A percentile compares a stretch with the other conserved stretches of the same genome.
Evolutionary conservation across 2,113 vertebrate species (phyloP).

Genomic region (Petaurus breviceps): DNA sequence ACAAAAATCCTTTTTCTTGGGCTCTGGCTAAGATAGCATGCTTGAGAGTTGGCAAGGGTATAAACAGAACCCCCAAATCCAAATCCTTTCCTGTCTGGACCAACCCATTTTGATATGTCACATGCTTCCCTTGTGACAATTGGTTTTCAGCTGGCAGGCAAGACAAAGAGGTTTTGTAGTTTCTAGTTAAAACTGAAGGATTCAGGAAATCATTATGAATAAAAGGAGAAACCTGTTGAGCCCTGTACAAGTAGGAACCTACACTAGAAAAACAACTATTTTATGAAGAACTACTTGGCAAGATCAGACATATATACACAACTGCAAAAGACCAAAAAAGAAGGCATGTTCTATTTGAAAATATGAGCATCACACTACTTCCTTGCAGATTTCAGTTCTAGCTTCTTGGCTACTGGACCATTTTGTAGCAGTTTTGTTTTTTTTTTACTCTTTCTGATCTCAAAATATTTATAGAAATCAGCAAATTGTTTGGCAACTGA

Average conservation of each 20-base stretch:
- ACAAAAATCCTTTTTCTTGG: not conserved
- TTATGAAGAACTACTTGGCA: constrained; percentile 24
- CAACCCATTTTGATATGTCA: not conserved
- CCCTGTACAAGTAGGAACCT: not conserved
- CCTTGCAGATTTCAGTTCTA: constrained; percentile 27
- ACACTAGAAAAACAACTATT: constrained; percentile 19
- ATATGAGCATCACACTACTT: not conserved
- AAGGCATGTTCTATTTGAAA: constrained; percentile 22
- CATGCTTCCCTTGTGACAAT: constrained; percentile 48
- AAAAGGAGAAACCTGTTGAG: not conserved
- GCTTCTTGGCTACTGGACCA: constrained; percentile 4
- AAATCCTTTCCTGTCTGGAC: constrained; percentile 54
- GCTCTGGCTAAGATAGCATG: constrained; percentile 17
- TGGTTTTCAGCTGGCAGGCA: constrained; percentile 71
- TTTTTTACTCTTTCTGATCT: constrained; percentile 42
- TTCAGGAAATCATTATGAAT: constrained; percentile 43
- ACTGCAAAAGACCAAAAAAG: not conserved
- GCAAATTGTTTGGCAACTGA: not conserved
- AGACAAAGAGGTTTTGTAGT: constrained; percentile 48
- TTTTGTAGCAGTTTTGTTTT: not conserved
- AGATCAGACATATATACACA: constrained; percentile 19
- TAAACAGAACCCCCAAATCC: constrained; percentile 53
- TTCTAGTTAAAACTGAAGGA: constrained; percentile 57
- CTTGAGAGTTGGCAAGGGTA: constrained; percentile 49
- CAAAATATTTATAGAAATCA: constrained; percentile 50